These are phyloP conservation scores for Epinephelus lanceolatus DNA, from an alignment of 2,113 vertebrate genomes.

Conservation along the genomic window DNA sequence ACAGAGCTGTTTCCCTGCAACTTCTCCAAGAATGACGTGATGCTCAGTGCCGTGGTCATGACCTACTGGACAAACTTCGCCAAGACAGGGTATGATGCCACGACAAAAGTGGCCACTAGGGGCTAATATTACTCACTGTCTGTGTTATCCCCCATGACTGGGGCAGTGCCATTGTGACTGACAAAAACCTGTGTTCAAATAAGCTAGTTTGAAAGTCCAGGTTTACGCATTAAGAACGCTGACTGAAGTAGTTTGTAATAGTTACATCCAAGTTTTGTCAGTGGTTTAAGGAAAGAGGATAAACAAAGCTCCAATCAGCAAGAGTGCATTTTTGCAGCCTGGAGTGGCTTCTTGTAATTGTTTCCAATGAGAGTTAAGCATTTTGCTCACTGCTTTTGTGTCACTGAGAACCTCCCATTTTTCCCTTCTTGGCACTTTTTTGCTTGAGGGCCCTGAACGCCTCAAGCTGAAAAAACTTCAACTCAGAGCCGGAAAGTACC, in stretches of 20 bases:
- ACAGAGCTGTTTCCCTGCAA: constrained; percentile 99
- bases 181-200: neutral
- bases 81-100: constrained; percentile 93
- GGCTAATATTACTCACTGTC: neutral
- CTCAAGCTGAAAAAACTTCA: too few relatives aligned
- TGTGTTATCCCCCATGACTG: neutral
- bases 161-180: neutral
- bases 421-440: too few relatives aligned
- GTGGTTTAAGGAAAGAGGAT: too few relatives aligned
- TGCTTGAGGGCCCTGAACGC: too few relatives aligned
- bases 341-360: too few relatives aligned
- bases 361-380: too few relatives aligned
- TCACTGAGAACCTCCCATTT: too few relatives aligned
- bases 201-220: too few relatives aligned
- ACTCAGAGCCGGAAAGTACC: too few relatives aligned
- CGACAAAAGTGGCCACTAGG: neutral
- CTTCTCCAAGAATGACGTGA: constrained; percentile 99
- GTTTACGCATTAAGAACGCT: neutral
- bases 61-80: constrained; percentile 99
- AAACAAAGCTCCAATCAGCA: too few relatives aligned
- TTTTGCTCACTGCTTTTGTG: too few relatives aligned
- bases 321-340: too few relatives aligned
- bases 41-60: constrained; percentile 99
- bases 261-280: neutral
- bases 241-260: neutral